phyloP scores from a whole-genome alignment of 2,113 vertebrate species.

The Rhea americana region DNA sequence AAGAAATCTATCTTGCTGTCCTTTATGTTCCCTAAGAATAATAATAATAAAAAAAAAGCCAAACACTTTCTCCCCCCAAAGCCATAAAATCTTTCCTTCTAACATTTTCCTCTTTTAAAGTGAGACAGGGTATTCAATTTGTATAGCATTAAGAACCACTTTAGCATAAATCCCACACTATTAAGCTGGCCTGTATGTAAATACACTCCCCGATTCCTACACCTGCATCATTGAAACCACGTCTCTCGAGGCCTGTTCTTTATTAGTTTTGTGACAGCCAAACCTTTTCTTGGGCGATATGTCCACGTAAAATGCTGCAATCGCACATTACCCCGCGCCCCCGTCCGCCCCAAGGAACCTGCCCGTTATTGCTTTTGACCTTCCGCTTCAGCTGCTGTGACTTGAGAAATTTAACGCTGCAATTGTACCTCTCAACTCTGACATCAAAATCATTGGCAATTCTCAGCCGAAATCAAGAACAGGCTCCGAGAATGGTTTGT shows the following conservation, averaged over 20 bases:
- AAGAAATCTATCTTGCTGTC: constrained; percentile 36
- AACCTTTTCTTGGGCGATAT: constrained; percentile 13
- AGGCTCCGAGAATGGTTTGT: neutral
- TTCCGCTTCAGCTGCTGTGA: constrained; percentile 43
- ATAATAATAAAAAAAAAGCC: neutral
- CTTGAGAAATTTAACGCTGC: constrained; percentile 21
- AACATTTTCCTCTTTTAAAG: neutral
- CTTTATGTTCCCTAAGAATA: neutral
- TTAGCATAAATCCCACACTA: constrained; percentile 45
- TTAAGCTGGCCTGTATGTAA: constrained; percentile 23
- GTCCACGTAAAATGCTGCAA: neutral
- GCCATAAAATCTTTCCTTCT: neutral
- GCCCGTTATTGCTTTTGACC: constrained; percentile 65
- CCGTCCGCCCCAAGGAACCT: neutral
- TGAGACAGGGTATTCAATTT: neutral
- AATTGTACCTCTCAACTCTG: neutral
- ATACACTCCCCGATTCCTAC: neutral
- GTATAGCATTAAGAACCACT: constrained; percentile 53
- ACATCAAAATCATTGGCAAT: constrained; percentile 35
- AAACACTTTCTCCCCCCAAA: constrained; percentile 18
- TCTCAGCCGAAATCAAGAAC: constrained; percentile 32
- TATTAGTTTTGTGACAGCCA: constrained; percentile 69
- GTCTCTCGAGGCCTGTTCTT: constrained; percentile 26
- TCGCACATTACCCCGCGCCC: neutral
- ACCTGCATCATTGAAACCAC: constrained; percentile 37